A percentile compares a stretch with the other conserved stretches of the same genome.
Conservation (phyloP, 2,113 vertebrate genomes). For the Catharus fuscescens region DNA sequence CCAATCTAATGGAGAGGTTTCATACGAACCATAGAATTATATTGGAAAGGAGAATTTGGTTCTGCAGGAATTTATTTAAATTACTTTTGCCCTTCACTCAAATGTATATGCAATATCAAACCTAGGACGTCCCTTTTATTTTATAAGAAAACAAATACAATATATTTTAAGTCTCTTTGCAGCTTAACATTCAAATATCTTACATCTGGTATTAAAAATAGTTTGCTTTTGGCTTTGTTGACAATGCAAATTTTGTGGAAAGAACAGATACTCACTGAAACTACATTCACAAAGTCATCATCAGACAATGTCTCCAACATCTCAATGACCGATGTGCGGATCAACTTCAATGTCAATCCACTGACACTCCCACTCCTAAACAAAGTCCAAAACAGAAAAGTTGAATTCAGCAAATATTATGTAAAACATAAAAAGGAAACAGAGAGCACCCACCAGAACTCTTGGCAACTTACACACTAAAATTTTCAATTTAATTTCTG, state of each 20-base stretch:
- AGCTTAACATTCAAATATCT: not conserved
- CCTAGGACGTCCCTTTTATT: not conserved
- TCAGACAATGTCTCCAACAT: slow-evolving; percentile 98
- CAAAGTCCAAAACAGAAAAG: not conserved
- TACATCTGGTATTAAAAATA: not conserved
- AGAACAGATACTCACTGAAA: slow-evolving; percentile 87
- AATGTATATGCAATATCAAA: not conserved
- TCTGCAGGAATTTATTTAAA: not conserved
- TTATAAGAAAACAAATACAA: not conserved
- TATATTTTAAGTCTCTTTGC: not conserved
- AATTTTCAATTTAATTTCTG: not conserved
- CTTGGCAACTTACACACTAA: not conserved
- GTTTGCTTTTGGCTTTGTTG: not conserved
- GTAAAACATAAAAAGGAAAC: not conserved
- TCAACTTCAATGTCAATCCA: slow-evolving; percentile 93
- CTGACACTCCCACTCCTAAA: slow-evolving; percentile 94
- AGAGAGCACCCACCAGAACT: not conserved
- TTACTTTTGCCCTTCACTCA: not conserved
- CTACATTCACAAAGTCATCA: slow-evolving; percentile 98
- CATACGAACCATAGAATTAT: not conserved
- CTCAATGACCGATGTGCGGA: slow-evolving; percentile 94
- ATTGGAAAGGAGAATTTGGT: not conserved
- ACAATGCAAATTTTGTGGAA: not conserved
- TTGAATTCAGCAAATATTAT: not conserved
- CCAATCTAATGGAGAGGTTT: not conserved